These are phyloP conservation scores for Lepus europaeus DNA, from an alignment of 2,113 vertebrate genomes.

Conservation along the genomic window DNA sequence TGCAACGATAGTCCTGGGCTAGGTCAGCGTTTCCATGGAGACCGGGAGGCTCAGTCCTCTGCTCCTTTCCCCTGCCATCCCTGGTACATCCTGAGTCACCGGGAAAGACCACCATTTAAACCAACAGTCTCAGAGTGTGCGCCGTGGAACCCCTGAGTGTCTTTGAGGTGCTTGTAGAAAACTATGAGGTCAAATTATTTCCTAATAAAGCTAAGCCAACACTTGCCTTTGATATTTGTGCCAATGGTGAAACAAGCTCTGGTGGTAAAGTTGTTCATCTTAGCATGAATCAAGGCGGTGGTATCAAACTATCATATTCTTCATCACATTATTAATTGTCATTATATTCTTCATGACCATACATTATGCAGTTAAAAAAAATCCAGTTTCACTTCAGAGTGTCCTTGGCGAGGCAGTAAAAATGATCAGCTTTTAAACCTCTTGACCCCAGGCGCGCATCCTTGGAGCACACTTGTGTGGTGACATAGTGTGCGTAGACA, in stretches of 20 bases:
- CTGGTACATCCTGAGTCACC: background rate
- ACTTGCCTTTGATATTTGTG: background rate
- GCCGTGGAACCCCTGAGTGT: background rate
- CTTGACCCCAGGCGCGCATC: background rate
- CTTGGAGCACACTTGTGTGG: background rate
- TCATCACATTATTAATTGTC: background rate
- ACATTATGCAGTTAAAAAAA: background rate
- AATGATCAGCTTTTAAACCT: background rate
- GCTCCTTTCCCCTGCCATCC: background rate
- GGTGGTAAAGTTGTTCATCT: background rate
- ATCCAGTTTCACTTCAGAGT: background rate
- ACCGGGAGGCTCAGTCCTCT: background rate
- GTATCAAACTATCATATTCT: background rate
- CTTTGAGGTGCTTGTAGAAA: background rate
- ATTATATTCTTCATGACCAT: background rate
- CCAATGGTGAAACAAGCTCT: background rate
- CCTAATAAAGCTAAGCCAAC: background rate
- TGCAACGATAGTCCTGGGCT: background rate
- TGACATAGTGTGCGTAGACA: rapidly evolving
- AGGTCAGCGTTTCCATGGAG: background rate
- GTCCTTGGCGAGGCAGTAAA: background rate
- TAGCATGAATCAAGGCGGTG: background rate
- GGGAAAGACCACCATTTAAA: background rate
- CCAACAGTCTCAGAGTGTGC: background rate
- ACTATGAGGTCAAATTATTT: background rate